phyloP scores from a whole-genome alignment of 2,888 invertebrate genomes.

The Elgonia sp. region DNA sequence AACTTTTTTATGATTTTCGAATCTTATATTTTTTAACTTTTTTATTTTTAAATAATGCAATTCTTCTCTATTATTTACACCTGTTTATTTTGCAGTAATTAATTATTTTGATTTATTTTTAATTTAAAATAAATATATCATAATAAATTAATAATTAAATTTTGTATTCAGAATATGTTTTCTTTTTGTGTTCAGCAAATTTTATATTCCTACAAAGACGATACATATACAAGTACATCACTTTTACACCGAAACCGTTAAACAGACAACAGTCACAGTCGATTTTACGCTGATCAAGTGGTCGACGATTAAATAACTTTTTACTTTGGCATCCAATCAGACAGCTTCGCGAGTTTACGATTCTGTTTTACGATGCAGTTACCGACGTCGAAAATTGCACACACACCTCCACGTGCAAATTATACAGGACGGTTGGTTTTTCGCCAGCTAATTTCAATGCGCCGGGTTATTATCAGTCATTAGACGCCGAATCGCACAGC shows the following conservation, averaged over 20 bases:
- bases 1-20: no score
- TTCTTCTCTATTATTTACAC: no score
- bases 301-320: constrained; percentile 44
- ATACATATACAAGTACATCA: neutral
- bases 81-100: no score
- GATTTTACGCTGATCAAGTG: constrained; percentile 33
- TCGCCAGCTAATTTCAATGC: constrained; percentile 10
- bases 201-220: no score
- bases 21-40: no score
- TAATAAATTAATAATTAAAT: no score
- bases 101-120: no score
- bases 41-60: no score
- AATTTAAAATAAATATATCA: no score
- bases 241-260: constrained; percentile 32
- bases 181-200: no score
- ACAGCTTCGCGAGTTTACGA: constrained; percentile 13
- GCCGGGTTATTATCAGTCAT: constrained; percentile 17
- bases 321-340: constrained; percentile 14
- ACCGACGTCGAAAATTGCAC: constrained; percentile 6
- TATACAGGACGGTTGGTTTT: constrained; percentile 12
- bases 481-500: constrained; percentile 5
- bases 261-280: constrained; percentile 11
- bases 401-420: constrained; percentile 15
- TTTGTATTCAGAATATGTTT: no score
- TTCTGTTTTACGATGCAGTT: constrained; percentile 37